Conservation (phyloP, 2,888 invertebrate genomes). For the Acanthosepion esculentum region DNA sequence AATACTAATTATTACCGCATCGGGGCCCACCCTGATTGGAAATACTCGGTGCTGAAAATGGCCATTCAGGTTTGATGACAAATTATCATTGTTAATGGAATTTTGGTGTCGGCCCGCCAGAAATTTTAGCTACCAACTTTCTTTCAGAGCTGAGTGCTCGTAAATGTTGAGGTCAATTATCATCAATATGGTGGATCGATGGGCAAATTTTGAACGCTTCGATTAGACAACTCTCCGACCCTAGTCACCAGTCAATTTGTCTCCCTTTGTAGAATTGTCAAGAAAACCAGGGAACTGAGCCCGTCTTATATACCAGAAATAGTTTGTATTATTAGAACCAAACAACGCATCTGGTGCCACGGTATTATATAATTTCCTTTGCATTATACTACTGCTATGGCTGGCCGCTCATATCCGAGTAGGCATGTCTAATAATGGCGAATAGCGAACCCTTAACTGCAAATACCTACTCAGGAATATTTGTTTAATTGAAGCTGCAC, state of each 20-base stretch:
- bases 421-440: no score
- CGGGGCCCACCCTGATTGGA: not conserved
- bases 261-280: not conserved
- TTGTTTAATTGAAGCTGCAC: no score
- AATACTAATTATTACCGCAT: not conserved
- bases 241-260: no score
- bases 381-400: no score
- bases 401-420: no score
- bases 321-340: no score
- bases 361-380: no score
- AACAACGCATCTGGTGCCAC: no score
- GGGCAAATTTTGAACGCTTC: not conserved
- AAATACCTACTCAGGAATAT: no score
- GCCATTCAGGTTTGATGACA: slow-evolving; percentile 9
- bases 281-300: no score
- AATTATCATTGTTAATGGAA: slow-evolving; percentile 33
- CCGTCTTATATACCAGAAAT: no score
- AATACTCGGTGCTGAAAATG: slow-evolving; percentile 21
- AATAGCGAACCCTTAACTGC: no score
- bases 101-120: not conserved
- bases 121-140: not conserved
- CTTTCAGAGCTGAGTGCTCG: not conserved
- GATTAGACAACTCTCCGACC: not conserved
- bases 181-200: slow-evolving; percentile 8
- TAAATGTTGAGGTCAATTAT: not conserved